A percentile compares a stretch with the other conserved stretches of the same genome.
Evolutionary conservation across 2,113 vertebrate genomes (phyloP).

Genomic region (Chaenogobius annularis): DNA sequence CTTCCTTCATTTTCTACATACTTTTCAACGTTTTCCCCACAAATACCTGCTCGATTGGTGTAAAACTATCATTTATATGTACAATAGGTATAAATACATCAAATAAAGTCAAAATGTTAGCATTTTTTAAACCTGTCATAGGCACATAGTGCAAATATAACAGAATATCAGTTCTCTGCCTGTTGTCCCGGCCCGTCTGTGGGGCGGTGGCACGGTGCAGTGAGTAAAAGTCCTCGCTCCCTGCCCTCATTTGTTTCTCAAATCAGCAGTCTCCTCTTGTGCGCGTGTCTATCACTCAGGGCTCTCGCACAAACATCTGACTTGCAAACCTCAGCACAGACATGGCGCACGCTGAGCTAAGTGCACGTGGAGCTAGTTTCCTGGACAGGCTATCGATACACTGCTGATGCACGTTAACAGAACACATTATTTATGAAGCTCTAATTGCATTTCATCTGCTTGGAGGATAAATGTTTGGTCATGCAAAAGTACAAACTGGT

Average conservation of each 20-base stretch:
- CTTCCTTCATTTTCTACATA: no score
- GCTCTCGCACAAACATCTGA: constrained; percentile 40
- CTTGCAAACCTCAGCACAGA: constrained; percentile 66
- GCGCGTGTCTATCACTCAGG: constrained; percentile 20
- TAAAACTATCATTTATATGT: no score
- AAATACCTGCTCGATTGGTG: no score
- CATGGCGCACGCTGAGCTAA: constrained; percentile 41
- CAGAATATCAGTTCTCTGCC: not conserved
- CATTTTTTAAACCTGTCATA: no score
- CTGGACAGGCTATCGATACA: constrained; percentile 35
- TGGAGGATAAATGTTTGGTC: not conserved
- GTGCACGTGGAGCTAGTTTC: constrained; percentile 39
- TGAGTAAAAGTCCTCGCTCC: not conserved
- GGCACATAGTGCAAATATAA: not conserved
- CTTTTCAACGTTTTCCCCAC: no score
- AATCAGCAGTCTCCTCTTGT: constrained; percentile 34
- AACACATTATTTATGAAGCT: constrained; percentile 3
- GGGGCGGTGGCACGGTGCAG: not conserved
- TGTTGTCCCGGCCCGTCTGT: not conserved
- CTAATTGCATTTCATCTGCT: not conserved
- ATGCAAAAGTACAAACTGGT: no score
- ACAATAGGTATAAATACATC: no score
- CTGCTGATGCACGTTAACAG: constrained; percentile 36
- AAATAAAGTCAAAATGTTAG: no score
- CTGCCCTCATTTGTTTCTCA: constrained; percentile 44